phyloP scores from a whole-genome alignment of 2,113 vertebrate species.

The Centrocercus urophasianus region DNA sequence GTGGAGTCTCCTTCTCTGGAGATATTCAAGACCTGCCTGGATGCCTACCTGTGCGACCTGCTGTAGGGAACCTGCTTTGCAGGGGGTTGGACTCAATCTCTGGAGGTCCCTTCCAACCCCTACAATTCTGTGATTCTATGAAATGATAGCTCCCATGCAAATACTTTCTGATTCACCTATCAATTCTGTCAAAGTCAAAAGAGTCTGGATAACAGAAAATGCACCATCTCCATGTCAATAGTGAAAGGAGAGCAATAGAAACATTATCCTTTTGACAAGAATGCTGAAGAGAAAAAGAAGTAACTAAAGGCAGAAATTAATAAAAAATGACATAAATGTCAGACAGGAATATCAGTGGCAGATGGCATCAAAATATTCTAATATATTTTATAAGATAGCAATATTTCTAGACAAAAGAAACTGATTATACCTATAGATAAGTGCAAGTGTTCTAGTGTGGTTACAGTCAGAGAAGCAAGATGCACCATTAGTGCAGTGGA shows the following conservation, averaged over 20 bases:
- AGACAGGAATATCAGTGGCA: neutral
- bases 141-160: neutral
- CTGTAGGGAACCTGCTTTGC: no score
- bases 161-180: neutral
- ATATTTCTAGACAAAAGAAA: neutral
- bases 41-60: no score
- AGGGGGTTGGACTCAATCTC: no score
- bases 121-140: no score
- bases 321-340: neutral
- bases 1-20: no score
- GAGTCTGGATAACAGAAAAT: neutral
- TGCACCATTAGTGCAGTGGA: neutral
- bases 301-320: neutral
- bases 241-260: neutral
- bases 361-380: neutral
- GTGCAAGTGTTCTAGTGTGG: neutral
- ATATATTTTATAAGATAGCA: neutral
- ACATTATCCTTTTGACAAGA: neutral
- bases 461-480: neutral
- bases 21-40: no score
- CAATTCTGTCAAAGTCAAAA: neutral
- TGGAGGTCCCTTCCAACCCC: no score
- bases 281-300: neutral
- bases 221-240: neutral
- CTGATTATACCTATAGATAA: neutral